Base-by-base conservation (phyloP, 2,113 vertebrate genomes). In the Columbina picui region DNA sequence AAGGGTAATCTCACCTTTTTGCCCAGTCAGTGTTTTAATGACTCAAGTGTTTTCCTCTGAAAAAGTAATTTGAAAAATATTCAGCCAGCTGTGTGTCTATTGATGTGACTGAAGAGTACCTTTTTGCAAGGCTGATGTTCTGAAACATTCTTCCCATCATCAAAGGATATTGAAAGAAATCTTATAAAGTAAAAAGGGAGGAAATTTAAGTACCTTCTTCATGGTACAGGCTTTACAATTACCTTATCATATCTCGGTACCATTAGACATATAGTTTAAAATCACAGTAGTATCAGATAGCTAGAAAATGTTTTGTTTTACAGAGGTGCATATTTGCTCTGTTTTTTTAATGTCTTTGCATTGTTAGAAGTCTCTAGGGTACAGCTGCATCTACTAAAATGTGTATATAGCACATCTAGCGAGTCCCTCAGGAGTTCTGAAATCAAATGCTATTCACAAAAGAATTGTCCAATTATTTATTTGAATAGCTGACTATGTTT, bases 31-130 rank as follows among this genome's bases (percentile, higher is more conserved):
- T 67, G n/a, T 80, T 93, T 87, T 84, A 93, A 84, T 69, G 50
- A 87, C 45, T 86, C 38, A 74, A 52, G 57, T 90, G 59, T 74
- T 80, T 94, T 88, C 25, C 20, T 49, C 67, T 80, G 41, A 84
- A 95, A 94, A 89, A 69, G n/a, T 77, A 77, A 65, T 90, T 73
- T 93, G 30, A 92, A 88, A 78, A 80, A 53, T 70, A 65, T 50
- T 83, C 75, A 92, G 23, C n/a, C 79, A 93, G n/a, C 79, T 97
- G 67, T 77, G 52, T 41, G 50, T 70, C 75, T 80, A 9, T n/a
- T 86, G 71, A 84, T 67, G 50, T 59, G 17, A 90, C 55, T 80
- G 59, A 93, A 90, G 29, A 30, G 50, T 86, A 89, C 68, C 76
- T 77, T 45, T 45, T 45, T 45, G 43, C 43, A 94, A 89, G 79